Conservation (phyloP, 2,797 vertebrate species). For the Anas acuta region DNA sequence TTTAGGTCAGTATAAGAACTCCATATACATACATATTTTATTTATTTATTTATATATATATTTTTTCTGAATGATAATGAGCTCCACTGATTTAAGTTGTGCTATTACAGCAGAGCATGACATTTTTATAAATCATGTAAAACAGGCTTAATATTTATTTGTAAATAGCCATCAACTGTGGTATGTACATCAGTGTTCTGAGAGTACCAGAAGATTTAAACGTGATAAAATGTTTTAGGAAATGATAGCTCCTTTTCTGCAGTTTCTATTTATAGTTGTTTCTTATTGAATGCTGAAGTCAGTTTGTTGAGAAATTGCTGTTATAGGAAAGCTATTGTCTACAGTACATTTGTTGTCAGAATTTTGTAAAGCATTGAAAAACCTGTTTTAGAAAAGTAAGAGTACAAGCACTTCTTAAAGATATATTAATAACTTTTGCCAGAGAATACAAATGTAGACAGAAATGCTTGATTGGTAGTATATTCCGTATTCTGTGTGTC, state of each 20-base stretch:
- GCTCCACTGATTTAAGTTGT: background rate
- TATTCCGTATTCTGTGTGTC: background rate
- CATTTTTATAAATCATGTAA: background rate
- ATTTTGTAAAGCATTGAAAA: background rate
- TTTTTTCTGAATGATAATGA: background rate
- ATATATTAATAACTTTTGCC: background rate
- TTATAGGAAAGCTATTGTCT: background rate
- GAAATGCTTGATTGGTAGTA: background rate
- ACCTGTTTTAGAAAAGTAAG: background rate
- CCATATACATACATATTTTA: background rate
- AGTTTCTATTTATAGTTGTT: background rate
- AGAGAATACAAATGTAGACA: background rate
- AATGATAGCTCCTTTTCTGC: background rate
- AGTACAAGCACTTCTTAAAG: background rate
- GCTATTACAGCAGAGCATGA: background rate
- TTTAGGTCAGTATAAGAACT: constrained; percentile 13
- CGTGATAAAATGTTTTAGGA: background rate
- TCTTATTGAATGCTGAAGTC: background rate
- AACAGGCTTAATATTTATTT: background rate
- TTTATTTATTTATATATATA: background rate
- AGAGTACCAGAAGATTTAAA: background rate
- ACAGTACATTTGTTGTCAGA: background rate
- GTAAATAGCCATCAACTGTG: background rate
- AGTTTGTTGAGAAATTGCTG: background rate
- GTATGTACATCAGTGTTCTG: background rate